Evolutionary conservation across 2,797 vertebrate species (phyloP).

Genomic region (Sarcoramphus papa): DNA sequence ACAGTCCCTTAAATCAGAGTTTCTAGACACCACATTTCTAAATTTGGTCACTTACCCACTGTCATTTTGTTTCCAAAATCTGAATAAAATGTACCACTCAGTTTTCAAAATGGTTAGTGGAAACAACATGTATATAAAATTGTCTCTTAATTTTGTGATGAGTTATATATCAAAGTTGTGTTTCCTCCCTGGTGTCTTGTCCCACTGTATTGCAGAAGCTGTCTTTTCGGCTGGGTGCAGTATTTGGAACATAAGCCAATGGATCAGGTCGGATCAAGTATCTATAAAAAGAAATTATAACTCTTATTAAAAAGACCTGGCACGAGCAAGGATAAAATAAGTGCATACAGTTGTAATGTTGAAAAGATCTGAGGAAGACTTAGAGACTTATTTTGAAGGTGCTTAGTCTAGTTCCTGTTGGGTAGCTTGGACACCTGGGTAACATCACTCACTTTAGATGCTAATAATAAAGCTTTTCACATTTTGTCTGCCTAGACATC

Average conservation of each 20-base stretch:
- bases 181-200: conserved; percentile 76
- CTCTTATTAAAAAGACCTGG: background rate
- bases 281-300: conserved; percentile 59
- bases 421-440: background rate
- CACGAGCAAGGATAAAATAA: background rate
- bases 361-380: background rate
- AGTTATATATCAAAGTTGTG: conserved; percentile 73
- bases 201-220: conserved; percentile 73
- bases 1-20: background rate
- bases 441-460: background rate
- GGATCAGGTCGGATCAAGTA: conserved; percentile 84
- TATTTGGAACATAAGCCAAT: conserved; percentile 74
- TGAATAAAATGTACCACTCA: background rate
- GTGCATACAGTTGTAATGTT: background rate
- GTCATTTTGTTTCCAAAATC: conserved; percentile 16
- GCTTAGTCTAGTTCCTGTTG: background rate
- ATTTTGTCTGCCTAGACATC: background rate
- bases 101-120: conserved; percentile 40
- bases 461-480: background rate
- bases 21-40: conserved; percentile 9
- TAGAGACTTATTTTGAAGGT: background rate
- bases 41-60: conserved; percentile 23
- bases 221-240: conserved; percentile 69
- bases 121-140: conserved; percentile 43
- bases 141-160: conserved; percentile 17